Percentiles rank a stretch among this genome's conserved stretches.
These are phyloP conservation scores for Phytoseiulus persimilis DNA, from an alignment of 2,888 invertebrate genomes.

Conservation along the genomic window DNA sequence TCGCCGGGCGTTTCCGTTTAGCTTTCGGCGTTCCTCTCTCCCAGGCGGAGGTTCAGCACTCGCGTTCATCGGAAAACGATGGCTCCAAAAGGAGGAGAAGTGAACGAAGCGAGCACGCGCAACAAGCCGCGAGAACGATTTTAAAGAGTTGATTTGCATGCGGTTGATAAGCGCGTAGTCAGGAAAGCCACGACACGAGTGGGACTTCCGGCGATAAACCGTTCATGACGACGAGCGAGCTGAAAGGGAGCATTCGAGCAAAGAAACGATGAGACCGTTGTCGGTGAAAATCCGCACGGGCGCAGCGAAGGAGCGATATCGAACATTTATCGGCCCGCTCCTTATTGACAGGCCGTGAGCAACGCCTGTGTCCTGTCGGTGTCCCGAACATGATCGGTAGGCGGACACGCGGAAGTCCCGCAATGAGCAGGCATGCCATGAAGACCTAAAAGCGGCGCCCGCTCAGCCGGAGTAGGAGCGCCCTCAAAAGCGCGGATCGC, in stretches of 20 bases:
- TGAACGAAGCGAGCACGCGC: neutral
- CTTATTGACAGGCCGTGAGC: neutral
- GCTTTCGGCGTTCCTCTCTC: too few relatives aligned
- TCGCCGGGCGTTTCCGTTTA: too few relatives aligned
- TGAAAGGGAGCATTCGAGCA: neutral
- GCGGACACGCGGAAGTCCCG: neutral
- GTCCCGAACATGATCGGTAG: neutral
- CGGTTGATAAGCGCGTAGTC: neutral
- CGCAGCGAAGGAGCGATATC: neutral
- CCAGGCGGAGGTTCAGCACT: too few relatives aligned
- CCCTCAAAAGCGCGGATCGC: too few relatives aligned
- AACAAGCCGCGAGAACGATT: neutral
- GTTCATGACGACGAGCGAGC: neutral
- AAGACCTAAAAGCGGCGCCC: too few relatives aligned
- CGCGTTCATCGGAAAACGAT: neutral
- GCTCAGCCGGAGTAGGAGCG: too few relatives aligned
- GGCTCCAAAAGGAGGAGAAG: neutral
- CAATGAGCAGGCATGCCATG: neutral
- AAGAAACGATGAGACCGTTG: neutral
- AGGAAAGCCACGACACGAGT: neutral
- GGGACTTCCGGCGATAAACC: neutral
- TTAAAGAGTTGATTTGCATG: neutral
- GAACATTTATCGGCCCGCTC: neutral
- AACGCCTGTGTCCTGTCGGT: neutral
- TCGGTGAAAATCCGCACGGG: neutral